Evolutionary conservation across 1,140 invertebrate species (phyloP), one percentile per base, ranked within the genome.

Genomic region (Drosophila rufa): DNA sequence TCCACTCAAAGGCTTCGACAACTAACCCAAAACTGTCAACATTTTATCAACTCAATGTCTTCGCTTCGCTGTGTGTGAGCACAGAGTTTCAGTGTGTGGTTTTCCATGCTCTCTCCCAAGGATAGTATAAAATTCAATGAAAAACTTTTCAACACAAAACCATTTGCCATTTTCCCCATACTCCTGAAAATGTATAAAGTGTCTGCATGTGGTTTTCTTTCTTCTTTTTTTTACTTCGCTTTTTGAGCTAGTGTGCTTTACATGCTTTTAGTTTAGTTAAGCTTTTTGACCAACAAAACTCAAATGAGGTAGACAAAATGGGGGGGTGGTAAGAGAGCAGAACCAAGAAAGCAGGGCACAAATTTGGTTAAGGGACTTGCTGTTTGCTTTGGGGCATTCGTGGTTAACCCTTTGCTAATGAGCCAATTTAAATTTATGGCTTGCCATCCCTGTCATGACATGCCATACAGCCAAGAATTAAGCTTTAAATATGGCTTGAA

Each of bases 391-490:
- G 46, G 53, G 76, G 74, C 55, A 81, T 73, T 90, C 62, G 85
- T 90, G 85, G 85, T 90, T 89, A 89, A 90, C 85, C 85, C 68
- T 51, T 73, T 90, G 81, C 85, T 89, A 89, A 89, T 89, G 85
- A 89, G 85, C 81, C 85, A 89, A 89, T 89, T 89, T 89, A 89
- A 89, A 90, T 89, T 81, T 90, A 89, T 82, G 78, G 66, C 64
- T 65, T 38, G 38, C 33, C 55, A 22, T n/a, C 51, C 33, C 19
- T 11, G 19, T 17, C 40, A 15, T 25, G 22, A 2, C 22, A 25
- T 12, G 5, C 17, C 15, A 42, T 3, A 17, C 19, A 11, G 12
- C 27, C 40, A 36, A 9, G 38, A 51, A 71, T 51, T 70, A 45
- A 73, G 45, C 22, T 59, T 74, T 74, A 73, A 73, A 73, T 60